phyloP scores from a whole-genome alignment of 2,797 vertebrate genomes.

The Sebastes oblongus region DNA sequence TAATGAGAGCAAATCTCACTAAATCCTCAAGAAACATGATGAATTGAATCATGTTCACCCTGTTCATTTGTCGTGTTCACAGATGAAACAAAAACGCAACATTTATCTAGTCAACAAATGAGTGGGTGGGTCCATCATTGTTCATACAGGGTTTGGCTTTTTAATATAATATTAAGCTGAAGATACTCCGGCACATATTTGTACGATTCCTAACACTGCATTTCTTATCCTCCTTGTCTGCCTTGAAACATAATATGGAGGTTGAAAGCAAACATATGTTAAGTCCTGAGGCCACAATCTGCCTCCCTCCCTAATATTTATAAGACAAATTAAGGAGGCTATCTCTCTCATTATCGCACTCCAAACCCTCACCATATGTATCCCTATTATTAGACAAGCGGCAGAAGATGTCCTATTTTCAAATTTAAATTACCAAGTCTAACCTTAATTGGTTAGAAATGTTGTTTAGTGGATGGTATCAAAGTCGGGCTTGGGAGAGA shows the following conservation, averaged over 20 bases:
- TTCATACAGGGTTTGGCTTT: slow-evolving; percentile 40
- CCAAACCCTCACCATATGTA: slow-evolving; percentile 83
- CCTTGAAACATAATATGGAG: slow-evolving; percentile 50
- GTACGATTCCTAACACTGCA: background rate
- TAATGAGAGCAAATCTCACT: slow-evolving; percentile 80
- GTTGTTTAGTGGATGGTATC: slow-evolving; percentile 79
- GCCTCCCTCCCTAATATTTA: slow-evolving; percentile 80
- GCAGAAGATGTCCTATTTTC: slow-evolving; percentile 81
- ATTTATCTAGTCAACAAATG: slow-evolving; percentile 77
- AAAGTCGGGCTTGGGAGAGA: slow-evolving; percentile 76
- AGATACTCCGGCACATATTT: slow-evolving; percentile 1
- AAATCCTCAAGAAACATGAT: slow-evolving; percentile 79
- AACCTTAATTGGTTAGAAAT: slow-evolving; percentile 83
- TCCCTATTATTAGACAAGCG: slow-evolving; percentile 81
- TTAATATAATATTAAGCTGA: slow-evolving; percentile 27
- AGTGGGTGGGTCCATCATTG: slow-evolving; percentile 64
- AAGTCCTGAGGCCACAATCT: slow-evolving; percentile 83
- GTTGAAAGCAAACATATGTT: slow-evolving; percentile 80
- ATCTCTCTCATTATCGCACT: slow-evolving; percentile 81
- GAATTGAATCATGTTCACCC: slow-evolving; percentile 74
- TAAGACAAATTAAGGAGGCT: slow-evolving; percentile 81
- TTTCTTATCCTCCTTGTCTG: slow-evolving; percentile 31
- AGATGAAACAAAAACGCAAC: slow-evolving; percentile 67
- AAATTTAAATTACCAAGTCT: slow-evolving; percentile 83
- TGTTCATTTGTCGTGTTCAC: slow-evolving; percentile 74